Evolutionary conservation across 2,113 vertebrate genomes (phyloP).

Genomic region (Festucalex cinctus): DNA sequence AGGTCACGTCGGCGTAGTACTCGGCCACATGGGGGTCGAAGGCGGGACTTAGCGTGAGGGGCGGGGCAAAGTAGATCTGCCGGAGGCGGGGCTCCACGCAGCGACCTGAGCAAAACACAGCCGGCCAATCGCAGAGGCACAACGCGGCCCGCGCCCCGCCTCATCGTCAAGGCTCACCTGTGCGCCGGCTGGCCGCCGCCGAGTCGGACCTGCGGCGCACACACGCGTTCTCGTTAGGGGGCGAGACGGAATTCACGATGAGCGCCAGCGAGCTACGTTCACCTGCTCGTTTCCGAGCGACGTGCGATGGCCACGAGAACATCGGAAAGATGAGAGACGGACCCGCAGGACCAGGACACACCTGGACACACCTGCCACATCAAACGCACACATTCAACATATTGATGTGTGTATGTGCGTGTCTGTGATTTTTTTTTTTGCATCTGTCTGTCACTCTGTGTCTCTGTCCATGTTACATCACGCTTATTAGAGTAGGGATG

Average conservation of each 20-base stretch:
- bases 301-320: slow-evolving; percentile 45
- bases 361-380: slow-evolving; percentile 79
- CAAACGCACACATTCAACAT: not conserved
- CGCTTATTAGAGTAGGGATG: no score
- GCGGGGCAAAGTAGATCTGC: slow-evolving; percentile 84
- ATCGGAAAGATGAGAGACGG: slow-evolving; percentile 46
- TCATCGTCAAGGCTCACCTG: slow-evolving; percentile 18
- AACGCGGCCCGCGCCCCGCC: not conserved
- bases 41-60: slow-evolving; percentile 79
- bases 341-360: slow-evolving; percentile 39
- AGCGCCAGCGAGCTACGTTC: not conserved
- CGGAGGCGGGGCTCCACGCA: slow-evolving; percentile 79
- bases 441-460: no score
- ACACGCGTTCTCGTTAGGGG: not conserved
- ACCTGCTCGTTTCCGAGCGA: slow-evolving; percentile 23
- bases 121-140: slow-evolving; percentile 1
- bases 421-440: no score
- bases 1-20: slow-evolving; percentile 86
- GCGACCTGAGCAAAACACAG: slow-evolving; percentile 54
- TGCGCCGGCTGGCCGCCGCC: slow-evolving; percentile 14
- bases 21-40: slow-evolving; percentile 84
- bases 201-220: slow-evolving; percentile 15
- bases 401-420: no score
- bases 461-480: no score
- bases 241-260: not conserved